phyloP scores from a whole-genome alignment of 2,888 invertebrate genomes.

The Onchidella celtica region DNA sequence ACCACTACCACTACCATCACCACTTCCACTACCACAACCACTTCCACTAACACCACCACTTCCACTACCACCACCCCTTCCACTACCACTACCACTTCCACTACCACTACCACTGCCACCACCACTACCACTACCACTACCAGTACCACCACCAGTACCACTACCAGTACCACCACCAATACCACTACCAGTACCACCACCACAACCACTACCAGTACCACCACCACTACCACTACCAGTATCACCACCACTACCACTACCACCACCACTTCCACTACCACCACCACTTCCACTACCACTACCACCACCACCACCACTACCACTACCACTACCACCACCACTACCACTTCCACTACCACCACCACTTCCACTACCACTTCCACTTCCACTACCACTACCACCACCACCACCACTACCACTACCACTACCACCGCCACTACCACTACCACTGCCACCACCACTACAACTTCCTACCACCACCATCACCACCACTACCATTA shows the following conservation, averaged over 20 bases:
- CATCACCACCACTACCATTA: neutral
- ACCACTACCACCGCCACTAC: neutral
- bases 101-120: neutral
- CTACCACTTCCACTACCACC: neutral
- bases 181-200: no score
- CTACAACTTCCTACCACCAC: neutral
- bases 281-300: neutral
- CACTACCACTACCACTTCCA: neutral
- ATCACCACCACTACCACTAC: neutral
- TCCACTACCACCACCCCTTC: neutral
- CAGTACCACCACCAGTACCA: neutral
- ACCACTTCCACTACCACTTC: neutral
- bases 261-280: neutral
- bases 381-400: no score
- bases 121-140: neutral
- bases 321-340: neutral
- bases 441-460: neutral
- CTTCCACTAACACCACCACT: neutral
- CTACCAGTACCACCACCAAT: no score
- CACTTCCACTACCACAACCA: neutral
- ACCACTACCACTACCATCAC: neutral
- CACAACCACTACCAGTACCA: no score
- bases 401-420: neutral
- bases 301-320: neutral
- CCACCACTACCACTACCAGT: no score